These are phyloP conservation scores for Apamea epomidion DNA, from an alignment of 2,888 invertebrate genomes.

Conservation along the genomic window DNA sequence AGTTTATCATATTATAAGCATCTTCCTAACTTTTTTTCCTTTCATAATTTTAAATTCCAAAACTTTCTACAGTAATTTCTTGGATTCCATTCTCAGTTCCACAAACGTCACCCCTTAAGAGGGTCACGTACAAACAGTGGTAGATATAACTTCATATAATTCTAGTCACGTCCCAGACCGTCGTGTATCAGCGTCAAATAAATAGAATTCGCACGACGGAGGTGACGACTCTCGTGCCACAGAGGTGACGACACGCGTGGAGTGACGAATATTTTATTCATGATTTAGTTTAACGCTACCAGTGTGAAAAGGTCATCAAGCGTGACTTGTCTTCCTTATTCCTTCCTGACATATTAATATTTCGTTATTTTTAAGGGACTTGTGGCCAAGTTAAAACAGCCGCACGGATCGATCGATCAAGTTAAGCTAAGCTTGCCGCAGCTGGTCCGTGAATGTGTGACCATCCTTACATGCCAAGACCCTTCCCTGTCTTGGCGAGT, in stretches of 20 bases:
- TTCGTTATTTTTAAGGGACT: too few relatives aligned
- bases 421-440: too few relatives aligned
- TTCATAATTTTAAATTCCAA: background rate
- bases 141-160: background rate
- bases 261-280: slow-evolving; percentile 48
- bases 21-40: background rate
- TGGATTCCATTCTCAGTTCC: background rate
- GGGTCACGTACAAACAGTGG: slow-evolving; percentile 1
- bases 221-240: slow-evolving; percentile 1
- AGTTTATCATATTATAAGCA: background rate
- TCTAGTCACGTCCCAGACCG: slow-evolving; percentile 42
- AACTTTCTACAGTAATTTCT: background rate
- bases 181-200: slow-evolving; percentile 34
- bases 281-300: slow-evolving; percentile 4
- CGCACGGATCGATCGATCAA: too few relatives aligned
- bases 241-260: slow-evolving; percentile 5
- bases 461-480: too few relatives aligned
- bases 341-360: background rate
- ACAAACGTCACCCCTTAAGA: slow-evolving; percentile 4
- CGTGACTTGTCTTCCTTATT: background rate
- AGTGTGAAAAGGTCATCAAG: background rate
- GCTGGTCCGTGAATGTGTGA: too few relatives aligned
- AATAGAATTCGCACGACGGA: slow-evolving; percentile 40
- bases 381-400: too few relatives aligned
- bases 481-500: too few relatives aligned